Conservation (phyloP, 2,113 vertebrate species). For the Nestor notabilis region DNA sequence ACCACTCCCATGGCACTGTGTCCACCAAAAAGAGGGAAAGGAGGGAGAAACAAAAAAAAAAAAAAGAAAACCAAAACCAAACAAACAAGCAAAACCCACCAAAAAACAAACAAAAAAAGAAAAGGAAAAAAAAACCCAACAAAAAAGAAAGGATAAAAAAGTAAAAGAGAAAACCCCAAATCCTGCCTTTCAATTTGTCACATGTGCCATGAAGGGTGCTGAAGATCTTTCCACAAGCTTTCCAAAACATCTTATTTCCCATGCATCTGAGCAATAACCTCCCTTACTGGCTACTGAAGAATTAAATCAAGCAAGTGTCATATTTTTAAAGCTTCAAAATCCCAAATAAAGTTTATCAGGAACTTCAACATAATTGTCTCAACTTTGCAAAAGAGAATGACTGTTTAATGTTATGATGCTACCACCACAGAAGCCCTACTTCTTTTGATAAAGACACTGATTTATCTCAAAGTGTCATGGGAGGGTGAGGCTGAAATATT, state of each 20-base stretch:
- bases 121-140: too few relatives aligned
- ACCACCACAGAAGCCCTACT: neutral
- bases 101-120: too few relatives aligned
- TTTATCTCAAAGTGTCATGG: neutral
- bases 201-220: rapidly evolving
- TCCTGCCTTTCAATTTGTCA: neutral
- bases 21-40: neutral
- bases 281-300: neutral
- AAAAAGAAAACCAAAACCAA: too few relatives aligned
- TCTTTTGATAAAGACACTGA: conserved; percentile 14
- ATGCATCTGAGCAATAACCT: neutral
- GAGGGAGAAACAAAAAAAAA: neutral
- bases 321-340: neutral
- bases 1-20: neutral
- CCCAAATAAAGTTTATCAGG: neutral
- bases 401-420: conserved; percentile 13
- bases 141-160: too few relatives aligned
- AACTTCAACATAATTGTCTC: conserved; percentile 16
- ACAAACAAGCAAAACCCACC: too few relatives aligned
- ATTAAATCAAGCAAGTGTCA: neutral
- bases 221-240: neutral
- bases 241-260: neutral
- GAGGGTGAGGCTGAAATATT: conserved; percentile 16
- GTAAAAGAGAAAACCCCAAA: neutral
- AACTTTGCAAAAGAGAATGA: conserved; percentile 6